These are phyloP conservation scores for Eidolon dupreanum DNA, from an alignment of 2,797 vertebrate genomes.

Conservation along the genomic window DNA sequence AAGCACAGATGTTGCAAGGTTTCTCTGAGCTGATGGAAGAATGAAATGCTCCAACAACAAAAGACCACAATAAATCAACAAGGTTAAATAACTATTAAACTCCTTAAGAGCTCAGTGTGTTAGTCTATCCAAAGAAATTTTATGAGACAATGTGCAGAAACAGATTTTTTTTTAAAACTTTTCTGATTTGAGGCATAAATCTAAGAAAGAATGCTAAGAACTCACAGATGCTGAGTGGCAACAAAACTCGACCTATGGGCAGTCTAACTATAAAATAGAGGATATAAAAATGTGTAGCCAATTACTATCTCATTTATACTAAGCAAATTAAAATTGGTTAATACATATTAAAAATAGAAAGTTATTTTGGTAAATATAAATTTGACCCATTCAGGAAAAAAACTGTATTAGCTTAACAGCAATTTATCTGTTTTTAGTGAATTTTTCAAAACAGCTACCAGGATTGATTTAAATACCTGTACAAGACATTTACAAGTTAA, in stretches of 20 bases:
- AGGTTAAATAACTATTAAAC: not conserved
- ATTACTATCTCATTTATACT: not conserved
- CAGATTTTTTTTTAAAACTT: conserved; percentile 9
- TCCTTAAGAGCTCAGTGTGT: not conserved
- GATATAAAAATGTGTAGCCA: not conserved
- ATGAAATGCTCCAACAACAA: conserved; percentile 22
- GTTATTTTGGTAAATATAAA: conserved; percentile 2
- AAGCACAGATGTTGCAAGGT: conserved; percentile 47
- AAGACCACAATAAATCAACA: conserved; percentile 48
- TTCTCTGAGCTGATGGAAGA: conserved; percentile 39
- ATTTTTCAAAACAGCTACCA: not conserved
- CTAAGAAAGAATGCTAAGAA: conserved; percentile 54
- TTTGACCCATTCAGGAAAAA: not conserved
- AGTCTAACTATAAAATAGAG: not conserved
- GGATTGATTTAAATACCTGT: not conserved
- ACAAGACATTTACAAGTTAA: conserved; percentile 2
- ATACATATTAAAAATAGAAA: not conserved
- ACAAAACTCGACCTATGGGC: not conserved
- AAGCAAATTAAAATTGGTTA: conserved; percentile 15
- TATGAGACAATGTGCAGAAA: not conserved
- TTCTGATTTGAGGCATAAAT: conserved; percentile 47
- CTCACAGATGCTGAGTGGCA: not conserved
- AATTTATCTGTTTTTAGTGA: not conserved
- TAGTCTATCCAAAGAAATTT: conserved; percentile 34
- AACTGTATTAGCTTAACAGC: not conserved